These are phyloP conservation scores for Panonychus citri DNA, from an alignment of 1,140 invertebrate species.

Conservation along the genomic window DNA sequence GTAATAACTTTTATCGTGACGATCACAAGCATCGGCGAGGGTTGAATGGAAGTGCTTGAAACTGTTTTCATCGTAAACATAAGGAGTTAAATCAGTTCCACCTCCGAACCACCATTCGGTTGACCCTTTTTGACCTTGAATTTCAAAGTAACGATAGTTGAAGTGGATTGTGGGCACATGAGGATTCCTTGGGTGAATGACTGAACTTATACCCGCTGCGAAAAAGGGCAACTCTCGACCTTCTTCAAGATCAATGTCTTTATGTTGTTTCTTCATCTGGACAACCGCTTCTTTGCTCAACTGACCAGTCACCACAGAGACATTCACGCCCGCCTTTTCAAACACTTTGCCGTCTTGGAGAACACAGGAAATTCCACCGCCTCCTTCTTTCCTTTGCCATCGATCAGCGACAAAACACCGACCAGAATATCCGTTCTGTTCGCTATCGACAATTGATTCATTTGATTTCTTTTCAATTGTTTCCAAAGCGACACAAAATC, in stretches of 20 bases:
- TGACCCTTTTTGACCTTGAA: conserved; percentile 32
- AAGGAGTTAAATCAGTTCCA: conserved; percentile 85
- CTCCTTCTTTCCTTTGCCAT: conserved; percentile 34
- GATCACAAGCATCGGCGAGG: conserved; percentile 69
- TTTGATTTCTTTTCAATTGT: neutral
- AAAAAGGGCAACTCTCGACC: conserved; percentile 59
- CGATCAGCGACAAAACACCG: conserved; percentile 5
- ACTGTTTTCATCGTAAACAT: conserved; percentile 67
- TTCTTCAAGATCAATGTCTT: conserved; percentile 26
- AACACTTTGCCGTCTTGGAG: conserved; percentile 77
- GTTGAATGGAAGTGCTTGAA: conserved; percentile 60
- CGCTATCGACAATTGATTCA: too few relatives aligned
- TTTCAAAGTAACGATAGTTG: conserved; percentile 93
- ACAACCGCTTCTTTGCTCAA: conserved; percentile 56
- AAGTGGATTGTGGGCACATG: conserved; percentile 92
- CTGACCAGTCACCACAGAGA: conserved; percentile 71
- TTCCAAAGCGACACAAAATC: neutral
- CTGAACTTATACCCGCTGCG: conserved; percentile 83
- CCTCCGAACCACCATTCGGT: conserved; percentile 78
- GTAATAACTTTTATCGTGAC: conserved; percentile 56
- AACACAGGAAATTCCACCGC: conserved; percentile 89
- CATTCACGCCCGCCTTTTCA: conserved; percentile 91
- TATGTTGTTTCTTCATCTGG: conserved; percentile 64
- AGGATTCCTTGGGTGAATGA: conserved; percentile 92
- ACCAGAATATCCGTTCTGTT: too few relatives aligned